phyloP scores from a whole-genome alignment of 2,888 invertebrate genomes.

The Acleris emargana region DNA sequence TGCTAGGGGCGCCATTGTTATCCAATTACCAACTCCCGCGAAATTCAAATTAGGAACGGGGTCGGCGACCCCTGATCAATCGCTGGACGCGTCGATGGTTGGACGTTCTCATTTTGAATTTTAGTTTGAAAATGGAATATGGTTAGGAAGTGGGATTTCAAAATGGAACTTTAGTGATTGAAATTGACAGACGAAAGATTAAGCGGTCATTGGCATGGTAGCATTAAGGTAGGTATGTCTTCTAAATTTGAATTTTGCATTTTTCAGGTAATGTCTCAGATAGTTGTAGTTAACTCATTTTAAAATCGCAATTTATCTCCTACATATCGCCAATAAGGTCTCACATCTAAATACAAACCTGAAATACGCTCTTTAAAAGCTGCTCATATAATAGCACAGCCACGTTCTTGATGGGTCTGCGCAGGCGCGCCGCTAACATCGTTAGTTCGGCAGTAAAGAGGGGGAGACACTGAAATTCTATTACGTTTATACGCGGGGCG shows the following conservation, averaged over 20 bases:
- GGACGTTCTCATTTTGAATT: constrained; percentile 4
- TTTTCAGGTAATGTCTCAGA: too few relatives aligned
- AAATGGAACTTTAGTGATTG: neutral
- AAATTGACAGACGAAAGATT: neutral
- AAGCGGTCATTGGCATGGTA: neutral
- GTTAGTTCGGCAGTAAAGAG: constrained; percentile 38
- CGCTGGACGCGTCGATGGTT: constrained; percentile 60
- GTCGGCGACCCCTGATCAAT: constrained; percentile 80
- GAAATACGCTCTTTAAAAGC: constrained; percentile 11
- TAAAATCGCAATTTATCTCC: neutral
- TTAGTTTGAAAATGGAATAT: neutral
- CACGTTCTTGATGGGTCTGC: constrained; percentile 24
- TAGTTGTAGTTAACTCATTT: too few relatives aligned
- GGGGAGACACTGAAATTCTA: constrained; percentile 40
- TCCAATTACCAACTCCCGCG: constrained; percentile 81
- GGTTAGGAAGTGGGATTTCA: neutral
- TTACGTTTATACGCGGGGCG: constrained; percentile 39
- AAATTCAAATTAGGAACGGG: constrained; percentile 81
- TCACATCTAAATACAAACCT: neutral
- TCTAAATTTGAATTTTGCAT: too few relatives aligned
- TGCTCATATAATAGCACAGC: constrained; percentile 30
- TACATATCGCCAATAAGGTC: neutral
- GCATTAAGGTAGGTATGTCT: neutral
- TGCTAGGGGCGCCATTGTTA: constrained; percentile 78
- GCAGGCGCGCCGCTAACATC: constrained; percentile 39